A percentile compares a stretch with the other conserved stretches of the same genome.
phyloP scores from a whole-genome alignment of 2,888 invertebrate species.

The Galerucella calmariensis region DNA sequence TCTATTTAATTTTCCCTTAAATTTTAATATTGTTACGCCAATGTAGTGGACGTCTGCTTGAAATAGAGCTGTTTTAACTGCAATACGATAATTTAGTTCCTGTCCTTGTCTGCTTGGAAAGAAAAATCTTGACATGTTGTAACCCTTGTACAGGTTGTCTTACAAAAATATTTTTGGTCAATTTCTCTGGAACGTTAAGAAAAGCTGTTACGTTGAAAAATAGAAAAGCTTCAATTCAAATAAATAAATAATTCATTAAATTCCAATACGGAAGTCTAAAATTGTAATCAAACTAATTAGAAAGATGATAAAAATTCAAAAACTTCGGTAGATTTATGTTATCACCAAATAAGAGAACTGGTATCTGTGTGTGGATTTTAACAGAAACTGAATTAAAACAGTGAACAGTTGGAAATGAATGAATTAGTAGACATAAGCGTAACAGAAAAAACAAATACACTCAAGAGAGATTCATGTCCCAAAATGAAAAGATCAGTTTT shows the following conservation, averaged over 20 bases:
- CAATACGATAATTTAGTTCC: conserved; percentile 62
- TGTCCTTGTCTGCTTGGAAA: conserved; percentile 53
- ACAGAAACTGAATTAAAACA: conserved; percentile 23
- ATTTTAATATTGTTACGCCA: background rate
- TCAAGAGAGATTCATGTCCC: too few species aligned
- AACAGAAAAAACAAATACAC: conserved; percentile 4
- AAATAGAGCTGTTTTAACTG: conserved; percentile 63
- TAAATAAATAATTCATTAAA: background rate
- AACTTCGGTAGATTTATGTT: background rate
- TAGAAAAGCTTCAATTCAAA: background rate
- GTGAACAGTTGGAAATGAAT: conserved; percentile 20
- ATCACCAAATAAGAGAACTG: background rate
- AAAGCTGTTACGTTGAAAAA: background rate
- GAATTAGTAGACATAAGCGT: conserved; percentile 12
- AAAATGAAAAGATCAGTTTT: too few species aligned
- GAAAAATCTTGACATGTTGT: background rate
- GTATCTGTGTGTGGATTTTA: conserved; percentile 15
- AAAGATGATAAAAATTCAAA: background rate
- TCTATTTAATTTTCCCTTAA: background rate
- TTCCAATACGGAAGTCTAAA: conserved; percentile 37
- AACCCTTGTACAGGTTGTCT: background rate
- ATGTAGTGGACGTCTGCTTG: conserved; percentile 53
- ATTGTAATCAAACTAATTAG: background rate
- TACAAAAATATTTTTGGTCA: background rate
- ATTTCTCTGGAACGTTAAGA: too few species aligned